phyloP scores from a whole-genome alignment of 2,797 vertebrate species.

The Tachyglossus aculeatus region DNA sequence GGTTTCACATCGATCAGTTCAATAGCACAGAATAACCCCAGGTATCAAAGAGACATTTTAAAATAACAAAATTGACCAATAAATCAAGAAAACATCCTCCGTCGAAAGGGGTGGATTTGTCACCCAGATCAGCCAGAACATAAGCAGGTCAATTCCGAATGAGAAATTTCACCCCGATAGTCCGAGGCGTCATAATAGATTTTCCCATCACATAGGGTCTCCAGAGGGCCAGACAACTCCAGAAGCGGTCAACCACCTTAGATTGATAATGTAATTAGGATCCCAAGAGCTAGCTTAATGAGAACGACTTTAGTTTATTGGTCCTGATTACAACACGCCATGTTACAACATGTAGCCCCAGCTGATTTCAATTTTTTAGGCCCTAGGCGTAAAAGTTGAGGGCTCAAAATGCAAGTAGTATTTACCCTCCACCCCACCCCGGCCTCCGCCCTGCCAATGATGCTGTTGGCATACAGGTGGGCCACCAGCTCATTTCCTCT shows the following conservation, averaged over 20 bases:
- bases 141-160: background rate
- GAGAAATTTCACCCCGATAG: background rate
- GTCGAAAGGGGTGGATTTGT: background rate
- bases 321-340: background rate
- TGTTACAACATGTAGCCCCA: background rate
- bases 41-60: background rate
- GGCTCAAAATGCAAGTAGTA: no score
- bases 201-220: background rate
- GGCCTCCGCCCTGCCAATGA: no score
- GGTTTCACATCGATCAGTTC: background rate
- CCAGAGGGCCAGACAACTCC: background rate
- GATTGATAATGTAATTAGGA: background rate
- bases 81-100: background rate
- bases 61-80: background rate
- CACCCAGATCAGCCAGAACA: background rate
- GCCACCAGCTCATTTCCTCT: no score
- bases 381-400: no score
- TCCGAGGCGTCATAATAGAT: background rate
- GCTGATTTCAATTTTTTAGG: no score
- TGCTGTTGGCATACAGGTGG: no score
- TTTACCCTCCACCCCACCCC: no score
- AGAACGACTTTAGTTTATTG: background rate
- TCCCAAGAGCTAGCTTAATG: background rate
- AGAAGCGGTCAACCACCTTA: background rate
- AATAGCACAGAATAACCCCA: background rate